phyloP scores from a whole-genome alignment of 2,888 invertebrate species.

The Drosophila ezoana region DNA sequence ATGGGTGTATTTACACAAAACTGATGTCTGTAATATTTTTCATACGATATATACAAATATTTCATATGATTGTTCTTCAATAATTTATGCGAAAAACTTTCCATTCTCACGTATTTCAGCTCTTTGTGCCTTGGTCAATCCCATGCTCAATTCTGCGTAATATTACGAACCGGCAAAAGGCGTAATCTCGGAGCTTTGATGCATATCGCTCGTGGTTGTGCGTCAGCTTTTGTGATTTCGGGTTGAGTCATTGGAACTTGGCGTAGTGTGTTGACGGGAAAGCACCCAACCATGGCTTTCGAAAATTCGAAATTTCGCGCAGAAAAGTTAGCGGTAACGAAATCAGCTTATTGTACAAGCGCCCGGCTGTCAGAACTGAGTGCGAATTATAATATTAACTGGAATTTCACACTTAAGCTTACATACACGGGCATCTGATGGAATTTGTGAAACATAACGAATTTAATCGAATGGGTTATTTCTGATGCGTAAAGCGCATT shows the following conservation, averaged over 20 bases:
- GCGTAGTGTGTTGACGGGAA: slow-evolving; percentile 7
- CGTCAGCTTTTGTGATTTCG: slow-evolving; percentile 56
- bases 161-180: slow-evolving; percentile 24
- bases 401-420: not conserved
- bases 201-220: slow-evolving; percentile 33
- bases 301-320: slow-evolving; percentile 3
- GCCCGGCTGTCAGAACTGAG: not conserved
- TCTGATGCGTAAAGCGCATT: slow-evolving; percentile 7
- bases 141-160: slow-evolving; percentile 41
- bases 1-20: not conserved
- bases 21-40: not conserved
- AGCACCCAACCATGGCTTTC: slow-evolving; percentile 48
- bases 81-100: slow-evolving; percentile 1
- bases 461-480: slow-evolving; percentile 2
- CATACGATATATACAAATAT: not conserved
- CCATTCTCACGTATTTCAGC: not conserved
- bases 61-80: not conserved
- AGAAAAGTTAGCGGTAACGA: slow-evolving; percentile 23
- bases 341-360: not conserved
- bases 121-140: slow-evolving; percentile 32
- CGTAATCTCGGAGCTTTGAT: slow-evolving; percentile 25
- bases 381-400: slow-evolving; percentile 9
- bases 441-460: no score
- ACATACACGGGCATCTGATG: no score
- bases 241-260: slow-evolving; percentile 56